These are phyloP conservation scores for Ashinkailepas kermadecensis DNA, from an alignment of 2,888 invertebrate species.

Conservation along the genomic window DNA sequence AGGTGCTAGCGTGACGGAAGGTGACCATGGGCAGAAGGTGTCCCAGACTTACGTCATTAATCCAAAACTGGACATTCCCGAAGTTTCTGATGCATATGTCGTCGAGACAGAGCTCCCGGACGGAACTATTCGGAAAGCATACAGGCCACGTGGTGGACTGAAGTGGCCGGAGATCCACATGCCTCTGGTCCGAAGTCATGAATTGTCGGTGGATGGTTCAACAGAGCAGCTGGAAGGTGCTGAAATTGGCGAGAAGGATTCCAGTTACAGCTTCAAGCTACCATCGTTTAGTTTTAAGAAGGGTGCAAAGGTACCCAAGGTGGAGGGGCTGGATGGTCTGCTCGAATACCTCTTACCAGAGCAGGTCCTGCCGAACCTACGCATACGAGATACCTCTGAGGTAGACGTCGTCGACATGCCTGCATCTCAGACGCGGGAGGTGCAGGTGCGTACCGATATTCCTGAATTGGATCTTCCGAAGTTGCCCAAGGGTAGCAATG, in stretches of 20 bases:
- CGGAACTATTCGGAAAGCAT: not conserved
- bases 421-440: not conserved
- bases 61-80: not conserved
- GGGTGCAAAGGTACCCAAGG: not conserved
- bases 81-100: not conserved
- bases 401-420: not conserved
- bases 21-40: not conserved
- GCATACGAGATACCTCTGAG: not conserved
- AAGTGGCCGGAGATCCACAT: slow-evolving; percentile 9
- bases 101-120: not conserved
- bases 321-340: not conserved
- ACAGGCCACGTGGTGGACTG: not conserved
- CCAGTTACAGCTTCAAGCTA: not conserved
- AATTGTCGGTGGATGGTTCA: too few species aligned
- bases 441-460: not conserved
- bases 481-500: not conserved
- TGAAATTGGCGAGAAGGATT: not conserved
- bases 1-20: not conserved
- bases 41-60: not conserved
- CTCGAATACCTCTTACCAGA: not conserved
- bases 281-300: slow-evolving; percentile 1
- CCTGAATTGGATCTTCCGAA: not conserved
- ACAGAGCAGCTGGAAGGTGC: not conserved
- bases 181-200: not conserved
- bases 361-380: not conserved